Conservation (phyloP, 2,888 invertebrate genomes). For the Oscheius sp. region DNA sequence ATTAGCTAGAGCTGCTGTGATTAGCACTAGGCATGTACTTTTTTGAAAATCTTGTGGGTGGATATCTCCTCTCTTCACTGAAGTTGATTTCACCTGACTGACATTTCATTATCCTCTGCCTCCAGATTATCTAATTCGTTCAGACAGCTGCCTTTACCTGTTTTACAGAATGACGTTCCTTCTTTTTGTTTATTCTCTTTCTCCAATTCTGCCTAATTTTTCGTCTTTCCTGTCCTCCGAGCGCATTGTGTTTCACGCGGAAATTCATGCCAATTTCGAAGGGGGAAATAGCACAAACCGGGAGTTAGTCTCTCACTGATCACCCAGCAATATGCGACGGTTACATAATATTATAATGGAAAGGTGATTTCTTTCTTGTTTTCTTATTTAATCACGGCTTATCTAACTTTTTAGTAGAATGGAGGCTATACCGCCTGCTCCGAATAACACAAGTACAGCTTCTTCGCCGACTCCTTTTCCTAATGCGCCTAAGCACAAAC, state of each 20-base stretch:
- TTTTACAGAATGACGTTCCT: neutral
- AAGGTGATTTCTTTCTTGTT: neutral
- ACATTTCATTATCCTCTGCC: neutral
- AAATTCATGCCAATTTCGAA: conserved; percentile 13
- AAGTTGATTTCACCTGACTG: too few species aligned
- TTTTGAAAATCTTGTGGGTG: too few species aligned
- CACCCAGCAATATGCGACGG: conserved; percentile 9
- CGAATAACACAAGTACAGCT: neutral
- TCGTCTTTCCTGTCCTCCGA: neutral
- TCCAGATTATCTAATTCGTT: neutral
- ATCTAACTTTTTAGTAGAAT: conserved; percentile 7
- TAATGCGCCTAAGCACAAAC: conserved; percentile 7
- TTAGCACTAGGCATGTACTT: too few species aligned
- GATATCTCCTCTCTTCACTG: too few species aligned
- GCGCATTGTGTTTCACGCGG: conserved; percentile 17
- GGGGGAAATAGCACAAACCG: conserved; percentile 5
- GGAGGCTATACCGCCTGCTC: neutral
- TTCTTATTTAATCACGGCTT: neutral
- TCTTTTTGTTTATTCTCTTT: neutral
- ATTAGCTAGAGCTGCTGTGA: too few species aligned
- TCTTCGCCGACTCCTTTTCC: neutral
- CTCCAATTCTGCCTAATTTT: neutral
- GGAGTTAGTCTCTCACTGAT: neutral
- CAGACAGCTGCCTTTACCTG: neutral
- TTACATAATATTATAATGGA: neutral